These are phyloP conservation scores for Hoplodrina ambigua DNA, from an alignment of 2,888 invertebrate species.

Conservation along the genomic window DNA sequence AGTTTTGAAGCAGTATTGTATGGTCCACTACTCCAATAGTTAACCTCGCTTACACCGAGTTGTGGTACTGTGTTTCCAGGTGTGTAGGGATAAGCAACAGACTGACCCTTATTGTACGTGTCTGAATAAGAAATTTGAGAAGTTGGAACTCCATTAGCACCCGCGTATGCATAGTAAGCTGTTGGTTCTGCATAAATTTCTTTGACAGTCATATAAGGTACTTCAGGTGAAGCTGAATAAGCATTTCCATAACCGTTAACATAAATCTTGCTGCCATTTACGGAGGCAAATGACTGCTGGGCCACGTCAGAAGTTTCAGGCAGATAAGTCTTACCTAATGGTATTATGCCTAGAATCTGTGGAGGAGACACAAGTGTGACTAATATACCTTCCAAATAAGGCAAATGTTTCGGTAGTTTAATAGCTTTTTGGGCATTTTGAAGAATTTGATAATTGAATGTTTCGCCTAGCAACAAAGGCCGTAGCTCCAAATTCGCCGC, in stretches of 20 bases:
- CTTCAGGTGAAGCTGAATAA: not conserved
- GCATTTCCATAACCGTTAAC: not conserved
- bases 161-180: slow-evolving; percentile 9
- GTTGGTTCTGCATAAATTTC: slow-evolving; percentile 16
- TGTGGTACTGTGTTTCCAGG: not conserved
- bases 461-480: slow-evolving; percentile 75
- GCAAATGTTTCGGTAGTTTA: slow-evolving; percentile 52
- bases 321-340: slow-evolving; percentile 69
- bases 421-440: slow-evolving; percentile 31
- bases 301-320: slow-evolving; percentile 17
- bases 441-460: slow-evolving; percentile 60
- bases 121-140: slow-evolving; percentile 6
- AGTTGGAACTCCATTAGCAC: not conserved
- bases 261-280: slow-evolving; percentile 18
- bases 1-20: slow-evolving; percentile 17
- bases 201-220: slow-evolving; percentile 13
- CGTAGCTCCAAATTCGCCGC: slow-evolving; percentile 71
- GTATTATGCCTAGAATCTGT: slow-evolving; percentile 76
- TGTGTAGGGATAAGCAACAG: slow-evolving; percentile 4
- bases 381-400: slow-evolving; percentile 74
- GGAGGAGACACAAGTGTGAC: slow-evolving; percentile 71
- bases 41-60: not conserved
- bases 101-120: not conserved
- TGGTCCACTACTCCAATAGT: slow-evolving; percentile 29
- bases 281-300: not conserved